Evolutionary conservation across 2,113 vertebrate species (phyloP).

Genomic region (Tachuris rubrigastra): DNA sequence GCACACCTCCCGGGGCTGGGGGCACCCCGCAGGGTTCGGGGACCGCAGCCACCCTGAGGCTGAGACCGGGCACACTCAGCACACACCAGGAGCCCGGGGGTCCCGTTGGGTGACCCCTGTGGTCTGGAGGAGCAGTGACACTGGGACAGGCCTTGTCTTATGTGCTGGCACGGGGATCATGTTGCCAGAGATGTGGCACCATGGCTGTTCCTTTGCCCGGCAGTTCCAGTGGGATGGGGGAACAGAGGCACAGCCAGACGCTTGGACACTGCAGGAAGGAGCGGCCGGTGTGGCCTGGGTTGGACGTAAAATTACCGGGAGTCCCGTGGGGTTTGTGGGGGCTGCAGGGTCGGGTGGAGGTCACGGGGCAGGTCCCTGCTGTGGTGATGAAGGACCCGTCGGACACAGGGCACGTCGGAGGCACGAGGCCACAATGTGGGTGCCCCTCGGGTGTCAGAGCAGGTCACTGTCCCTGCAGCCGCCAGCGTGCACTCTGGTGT

Average conservation of each 20-base stretch:
- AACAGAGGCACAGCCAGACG: accelerated
- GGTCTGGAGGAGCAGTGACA: not conserved
- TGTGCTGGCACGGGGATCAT: accelerated
- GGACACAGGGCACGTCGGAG: accelerated
- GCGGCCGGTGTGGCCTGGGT: accelerated
- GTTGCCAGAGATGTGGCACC: not conserved
- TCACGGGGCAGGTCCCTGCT: accelerated
- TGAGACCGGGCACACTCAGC: not conserved
- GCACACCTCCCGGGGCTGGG: not conserved
- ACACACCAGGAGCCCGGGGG: accelerated
- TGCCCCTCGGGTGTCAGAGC: not conserved
- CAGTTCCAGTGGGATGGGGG: not conserved
- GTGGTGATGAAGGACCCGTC: accelerated
- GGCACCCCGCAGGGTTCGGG: not conserved
- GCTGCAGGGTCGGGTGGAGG: accelerated
- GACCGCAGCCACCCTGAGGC: accelerated
- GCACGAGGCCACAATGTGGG: accelerated
- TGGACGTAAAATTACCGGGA: accelerated
- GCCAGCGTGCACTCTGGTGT: accelerated
- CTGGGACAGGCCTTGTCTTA: accelerated
- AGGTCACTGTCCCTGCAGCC: not conserved
- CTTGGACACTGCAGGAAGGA: not conserved
- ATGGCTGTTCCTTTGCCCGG: not conserved
- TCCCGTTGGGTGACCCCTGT: accelerated
- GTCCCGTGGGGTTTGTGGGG: not conserved